phyloP scores from a whole-genome alignment of 2,888 invertebrate species.

The Drosophila colorata region DNA sequence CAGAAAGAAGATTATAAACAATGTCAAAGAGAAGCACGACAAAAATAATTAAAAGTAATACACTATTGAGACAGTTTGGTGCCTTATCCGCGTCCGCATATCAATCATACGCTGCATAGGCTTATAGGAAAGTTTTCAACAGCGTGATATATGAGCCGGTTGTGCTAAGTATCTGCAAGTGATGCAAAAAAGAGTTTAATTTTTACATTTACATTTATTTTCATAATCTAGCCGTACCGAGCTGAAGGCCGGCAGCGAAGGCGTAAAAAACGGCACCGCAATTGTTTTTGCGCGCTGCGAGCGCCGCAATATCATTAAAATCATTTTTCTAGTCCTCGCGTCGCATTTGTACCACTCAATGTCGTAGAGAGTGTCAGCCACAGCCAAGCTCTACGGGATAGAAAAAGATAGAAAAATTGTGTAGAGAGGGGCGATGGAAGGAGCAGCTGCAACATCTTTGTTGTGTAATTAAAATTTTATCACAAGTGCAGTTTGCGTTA shows the following conservation, averaged over 20 bases:
- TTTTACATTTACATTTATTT: constrained; percentile 49
- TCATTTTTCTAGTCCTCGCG: constrained; percentile 81
- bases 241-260: constrained; percentile 81
- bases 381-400: constrained; percentile 76
- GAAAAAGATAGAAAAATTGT: constrained; percentile 3
- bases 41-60: too few relatives aligned
- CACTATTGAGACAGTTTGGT: too few relatives aligned
- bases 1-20: too few relatives aligned
- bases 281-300: constrained; percentile 81
- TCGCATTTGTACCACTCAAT: constrained; percentile 84
- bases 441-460: constrained; percentile 39
- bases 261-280: constrained; percentile 83
- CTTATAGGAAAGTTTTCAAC: constrained; percentile 78
- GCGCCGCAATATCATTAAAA: constrained; percentile 83
- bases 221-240: constrained; percentile 70
- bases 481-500: constrained; percentile 71
- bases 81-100: constrained; percentile 24
- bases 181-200: constrained; percentile 14
- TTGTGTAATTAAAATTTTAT: constrained; percentile 77
- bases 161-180: constrained; percentile 80
- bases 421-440: neutral
- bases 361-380: constrained; percentile 81
- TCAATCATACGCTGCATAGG: constrained; percentile 73
- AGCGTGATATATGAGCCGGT: constrained; percentile 82
- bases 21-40: too few relatives aligned